Evolutionary conservation across 2,113 vertebrate genomes (phyloP).

Genomic region (Dolichotis patagonum): DNA sequence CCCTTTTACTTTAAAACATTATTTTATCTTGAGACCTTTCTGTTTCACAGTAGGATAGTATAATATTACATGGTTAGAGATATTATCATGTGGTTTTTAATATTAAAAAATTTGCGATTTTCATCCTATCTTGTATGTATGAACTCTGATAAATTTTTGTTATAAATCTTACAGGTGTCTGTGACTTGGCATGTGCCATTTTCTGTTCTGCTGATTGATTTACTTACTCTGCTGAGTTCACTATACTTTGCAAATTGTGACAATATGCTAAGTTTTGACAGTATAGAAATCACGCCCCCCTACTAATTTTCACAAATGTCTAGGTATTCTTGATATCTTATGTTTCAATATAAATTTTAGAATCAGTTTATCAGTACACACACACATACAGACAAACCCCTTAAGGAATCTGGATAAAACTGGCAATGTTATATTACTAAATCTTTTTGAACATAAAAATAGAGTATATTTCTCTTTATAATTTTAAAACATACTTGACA

Average conservation of each 20-base stretch:
- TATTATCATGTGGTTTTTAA: neutral
- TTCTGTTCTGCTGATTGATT: neutral
- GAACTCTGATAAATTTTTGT: neutral
- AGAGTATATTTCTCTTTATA: neutral
- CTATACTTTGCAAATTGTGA: neutral
- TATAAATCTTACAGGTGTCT: neutral
- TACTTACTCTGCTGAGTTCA: neutral
- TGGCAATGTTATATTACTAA: neutral
- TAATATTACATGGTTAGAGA: neutral
- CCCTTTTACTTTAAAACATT: too few relatives aligned
- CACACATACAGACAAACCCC: neutral
- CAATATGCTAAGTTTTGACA: neutral
- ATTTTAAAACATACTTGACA: neutral
- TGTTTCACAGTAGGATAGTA: neutral
- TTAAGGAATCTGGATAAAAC: neutral
- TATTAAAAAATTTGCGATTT: neutral
- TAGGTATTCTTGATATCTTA: neutral
- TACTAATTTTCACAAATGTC: neutral
- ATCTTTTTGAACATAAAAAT: neutral
- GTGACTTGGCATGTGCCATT: neutral
- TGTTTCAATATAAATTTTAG: neutral
- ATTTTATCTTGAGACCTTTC: neutral
- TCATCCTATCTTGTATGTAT: neutral
- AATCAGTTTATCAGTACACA: neutral
- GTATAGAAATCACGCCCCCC: neutral